Evolutionary conservation across 1,140 invertebrate species (phyloP).

Genomic region (Aphelinus certus): DNA sequence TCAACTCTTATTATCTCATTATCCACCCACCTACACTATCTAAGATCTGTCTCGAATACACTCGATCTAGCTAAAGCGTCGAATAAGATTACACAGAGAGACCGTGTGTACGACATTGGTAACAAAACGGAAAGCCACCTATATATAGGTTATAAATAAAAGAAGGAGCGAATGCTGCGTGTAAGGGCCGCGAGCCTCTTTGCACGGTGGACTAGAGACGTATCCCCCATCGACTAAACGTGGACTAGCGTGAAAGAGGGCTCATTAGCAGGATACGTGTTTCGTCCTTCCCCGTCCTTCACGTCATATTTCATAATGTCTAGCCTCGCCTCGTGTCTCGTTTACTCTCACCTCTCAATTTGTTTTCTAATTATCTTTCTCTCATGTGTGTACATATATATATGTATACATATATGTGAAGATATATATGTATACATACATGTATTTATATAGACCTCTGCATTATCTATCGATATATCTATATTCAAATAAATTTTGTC

Average conservation of each 20-base stretch:
- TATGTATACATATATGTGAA: not conserved
- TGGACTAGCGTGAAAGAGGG: conserved; percentile 34
- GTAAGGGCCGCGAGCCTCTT: conserved; percentile 20
- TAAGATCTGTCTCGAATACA: conserved; percentile 5
- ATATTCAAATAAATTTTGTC: too few species aligned
- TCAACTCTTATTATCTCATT: not conserved
- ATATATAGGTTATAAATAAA: not conserved
- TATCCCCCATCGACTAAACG: conserved; percentile 23
- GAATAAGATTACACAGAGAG: not conserved
- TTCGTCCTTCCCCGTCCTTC: conserved; percentile 33
- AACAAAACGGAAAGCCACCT: not conserved
- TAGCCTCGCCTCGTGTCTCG: not conserved
- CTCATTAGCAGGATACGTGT: conserved; percentile 25
- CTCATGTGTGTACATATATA: conserved; percentile 5
- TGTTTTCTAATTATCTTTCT: not conserved
- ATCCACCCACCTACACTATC: not conserved
- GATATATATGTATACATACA: conserved; percentile 3
- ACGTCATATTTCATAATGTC: not conserved
- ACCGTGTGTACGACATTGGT: not conserved
- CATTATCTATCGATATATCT: too few species aligned
- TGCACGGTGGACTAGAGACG: conserved; percentile 45
- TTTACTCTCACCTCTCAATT: not conserved
- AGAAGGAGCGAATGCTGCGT: conserved; percentile 12
- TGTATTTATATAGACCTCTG: conserved; percentile 9
- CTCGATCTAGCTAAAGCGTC: conserved; percentile 1